A percentile compares a stretch with the other conserved stretches of the same genome.
These are phyloP conservation scores for Eubasilissa regina DNA, from an alignment of 1,140 invertebrate genomes.

Conservation along the genomic window DNA sequence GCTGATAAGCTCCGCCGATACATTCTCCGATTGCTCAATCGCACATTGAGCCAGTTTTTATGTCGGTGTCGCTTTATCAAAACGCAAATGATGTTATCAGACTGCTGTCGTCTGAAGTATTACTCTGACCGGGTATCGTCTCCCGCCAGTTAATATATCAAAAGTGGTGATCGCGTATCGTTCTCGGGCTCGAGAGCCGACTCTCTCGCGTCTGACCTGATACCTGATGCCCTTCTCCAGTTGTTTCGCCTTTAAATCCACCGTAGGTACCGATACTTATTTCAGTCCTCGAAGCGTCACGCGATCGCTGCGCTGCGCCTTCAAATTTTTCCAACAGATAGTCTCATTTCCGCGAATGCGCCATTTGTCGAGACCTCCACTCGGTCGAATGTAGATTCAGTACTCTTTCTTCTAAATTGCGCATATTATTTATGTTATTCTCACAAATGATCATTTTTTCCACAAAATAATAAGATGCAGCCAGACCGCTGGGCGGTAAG, in stretches of 20 bases:
- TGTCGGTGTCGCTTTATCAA: slow-evolving; percentile 24
- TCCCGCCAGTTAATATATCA: background rate
- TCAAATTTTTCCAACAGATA: too few species aligned
- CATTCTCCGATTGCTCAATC: slow-evolving; percentile 28
- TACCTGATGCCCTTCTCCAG: background rate
- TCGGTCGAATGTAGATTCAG: too few species aligned
- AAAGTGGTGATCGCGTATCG: background rate
- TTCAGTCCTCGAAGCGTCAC: too few species aligned
- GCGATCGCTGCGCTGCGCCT: too few species aligned
- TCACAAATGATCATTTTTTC: too few species aligned
- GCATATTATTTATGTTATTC: too few species aligned
- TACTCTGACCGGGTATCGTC: background rate
- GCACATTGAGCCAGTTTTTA: slow-evolving; percentile 14
- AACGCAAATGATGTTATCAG: slow-evolving; percentile 2
- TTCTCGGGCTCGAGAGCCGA: background rate
- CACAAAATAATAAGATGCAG: too few species aligned
- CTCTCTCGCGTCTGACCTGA: background rate
- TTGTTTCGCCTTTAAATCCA: slow-evolving; percentile 20
- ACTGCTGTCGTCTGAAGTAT: background rate
- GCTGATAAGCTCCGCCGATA: slow-evolving; percentile 32
- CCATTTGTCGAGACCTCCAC: too few species aligned
- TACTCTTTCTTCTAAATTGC: too few species aligned
- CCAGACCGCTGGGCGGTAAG: too few species aligned
- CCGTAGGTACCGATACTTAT: slow-evolving; percentile 21
- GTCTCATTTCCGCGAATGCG: too few species aligned